Conservation (phyloP, 2,888 invertebrate genomes). For the Pristionchus exspectatus region DNA sequence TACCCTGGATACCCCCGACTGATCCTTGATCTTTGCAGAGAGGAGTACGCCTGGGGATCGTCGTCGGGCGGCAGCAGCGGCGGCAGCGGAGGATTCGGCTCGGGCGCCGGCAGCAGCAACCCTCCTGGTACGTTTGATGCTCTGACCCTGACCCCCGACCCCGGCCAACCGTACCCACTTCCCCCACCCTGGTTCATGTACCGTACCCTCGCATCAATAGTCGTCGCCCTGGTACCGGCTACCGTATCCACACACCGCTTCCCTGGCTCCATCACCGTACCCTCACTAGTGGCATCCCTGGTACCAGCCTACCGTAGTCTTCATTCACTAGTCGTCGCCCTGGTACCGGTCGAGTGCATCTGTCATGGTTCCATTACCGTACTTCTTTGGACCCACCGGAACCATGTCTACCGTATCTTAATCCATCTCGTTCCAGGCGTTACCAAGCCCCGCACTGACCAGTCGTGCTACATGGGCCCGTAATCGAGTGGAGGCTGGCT, state of each 20-base stretch:
- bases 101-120: not conserved
- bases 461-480: slow-evolving; percentile 45
- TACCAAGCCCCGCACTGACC: slow-evolving; percentile 46
- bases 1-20: not conserved
- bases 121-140: not conserved
- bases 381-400: not conserved
- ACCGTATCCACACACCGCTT: not conserved
- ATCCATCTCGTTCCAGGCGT: not conserved
- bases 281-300: no score
- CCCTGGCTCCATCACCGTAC: not conserved
- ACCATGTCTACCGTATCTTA: not conserved
- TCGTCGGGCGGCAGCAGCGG: not conserved
- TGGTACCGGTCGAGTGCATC: not conserved
- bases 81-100: slow-evolving; percentile 13
- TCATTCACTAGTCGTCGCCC: no score
- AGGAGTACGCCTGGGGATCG: slow-evolving; percentile 42
- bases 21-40: slow-evolving; percentile 29
- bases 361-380: not conserved
- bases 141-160: not conserved
- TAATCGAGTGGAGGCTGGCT: not conserved
- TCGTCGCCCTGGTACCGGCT: not conserved
- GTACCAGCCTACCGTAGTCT: not conserved
- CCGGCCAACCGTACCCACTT: not conserved
- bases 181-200: not conserved
- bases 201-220: not conserved